phyloP scores from a whole-genome alignment of 2,797 vertebrate genomes.

The Hippocampus kuda region DNA sequence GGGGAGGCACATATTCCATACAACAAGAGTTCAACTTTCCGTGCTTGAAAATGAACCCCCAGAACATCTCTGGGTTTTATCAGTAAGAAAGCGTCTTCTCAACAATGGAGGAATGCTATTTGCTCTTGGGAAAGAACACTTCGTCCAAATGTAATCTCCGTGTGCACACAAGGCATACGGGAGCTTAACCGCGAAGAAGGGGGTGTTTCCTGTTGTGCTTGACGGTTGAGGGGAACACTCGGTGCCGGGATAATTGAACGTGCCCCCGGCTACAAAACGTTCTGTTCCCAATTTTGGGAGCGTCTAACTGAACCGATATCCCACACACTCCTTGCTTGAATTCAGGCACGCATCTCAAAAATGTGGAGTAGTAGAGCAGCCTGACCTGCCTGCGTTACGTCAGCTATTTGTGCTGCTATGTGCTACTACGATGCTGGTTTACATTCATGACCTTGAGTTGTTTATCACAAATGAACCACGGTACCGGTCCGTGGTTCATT shows the following conservation, averaged over 20 bases:
- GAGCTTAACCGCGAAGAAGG: constrained; percentile 22
- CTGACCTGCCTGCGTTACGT: constrained; percentile 44
- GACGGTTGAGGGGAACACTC: constrained; percentile 39
- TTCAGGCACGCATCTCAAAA: constrained; percentile 32
- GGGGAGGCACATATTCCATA: background rate
- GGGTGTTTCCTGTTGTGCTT: constrained; percentile 25
- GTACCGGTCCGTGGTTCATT: too few species aligned
- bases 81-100: constrained; percentile 20
- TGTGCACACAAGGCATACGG: constrained; percentile 9
- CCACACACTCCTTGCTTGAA: constrained; percentile 21
- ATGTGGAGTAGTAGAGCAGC: constrained; percentile 36
- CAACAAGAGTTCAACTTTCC: background rate
- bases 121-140: constrained; percentile 32
- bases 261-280: constrained; percentile 38
- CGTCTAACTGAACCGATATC: constrained; percentile 26
- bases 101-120: constrained; percentile 12
- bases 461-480: too few species aligned
- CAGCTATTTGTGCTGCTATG: constrained; percentile 20
- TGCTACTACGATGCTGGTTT: background rate
- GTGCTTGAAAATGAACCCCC: background rate
- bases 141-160: constrained; percentile 13
- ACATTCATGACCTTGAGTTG: background rate
- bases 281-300: constrained; percentile 46
- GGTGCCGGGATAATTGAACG: constrained; percentile 48
- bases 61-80: constrained; percentile 18